Conservation (phyloP, 2,888 invertebrate genomes). For the Candidula unifasciata region DNA sequence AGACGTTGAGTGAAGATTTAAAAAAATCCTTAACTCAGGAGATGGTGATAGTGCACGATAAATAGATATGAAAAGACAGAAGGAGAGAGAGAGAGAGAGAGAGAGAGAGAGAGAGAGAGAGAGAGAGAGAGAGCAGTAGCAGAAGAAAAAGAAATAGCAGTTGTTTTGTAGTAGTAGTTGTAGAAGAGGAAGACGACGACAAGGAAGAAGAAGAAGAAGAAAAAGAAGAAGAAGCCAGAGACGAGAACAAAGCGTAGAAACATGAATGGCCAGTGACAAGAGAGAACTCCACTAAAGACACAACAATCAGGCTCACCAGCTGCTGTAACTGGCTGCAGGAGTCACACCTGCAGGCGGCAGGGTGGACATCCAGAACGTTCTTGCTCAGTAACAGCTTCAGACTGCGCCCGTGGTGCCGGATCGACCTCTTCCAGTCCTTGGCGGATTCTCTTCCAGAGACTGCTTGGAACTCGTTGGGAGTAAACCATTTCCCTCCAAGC, state of each 20-base stretch:
- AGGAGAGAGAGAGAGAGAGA: neutral
- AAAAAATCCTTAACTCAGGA: too few species aligned
- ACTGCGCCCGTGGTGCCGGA: slow-evolving; percentile 79
- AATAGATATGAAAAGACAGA: too few species aligned
- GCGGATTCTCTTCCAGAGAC: slow-evolving; percentile 80
- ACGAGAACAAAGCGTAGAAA: neutral
- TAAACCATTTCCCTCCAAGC: slow-evolving; percentile 78
- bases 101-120: slow-evolving; percentile 32
- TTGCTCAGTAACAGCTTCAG: slow-evolving; percentile 79
- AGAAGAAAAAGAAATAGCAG: slow-evolving; percentile 6
- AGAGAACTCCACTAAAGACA: neutral
- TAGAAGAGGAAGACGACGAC: neutral
- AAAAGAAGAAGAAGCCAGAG: neutral
- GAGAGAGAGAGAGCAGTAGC: slow-evolving; percentile 10
- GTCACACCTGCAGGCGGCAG: slow-evolving; percentile 77
- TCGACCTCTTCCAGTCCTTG: slow-evolving; percentile 80
- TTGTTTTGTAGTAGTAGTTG: too few species aligned
- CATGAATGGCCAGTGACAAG: too few species aligned
- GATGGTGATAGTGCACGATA: too few species aligned
- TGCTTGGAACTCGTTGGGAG: slow-evolving; percentile 80
- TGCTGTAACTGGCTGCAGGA: slow-evolving; percentile 63
- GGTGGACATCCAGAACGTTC: slow-evolving; percentile 78
- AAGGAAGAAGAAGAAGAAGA: too few species aligned
- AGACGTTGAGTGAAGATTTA: too few species aligned
- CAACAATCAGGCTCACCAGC: slow-evolving; percentile 55